phyloP scores from a whole-genome alignment of 2,797 vertebrate species.

The Otolemur crassicaudatus region DNA sequence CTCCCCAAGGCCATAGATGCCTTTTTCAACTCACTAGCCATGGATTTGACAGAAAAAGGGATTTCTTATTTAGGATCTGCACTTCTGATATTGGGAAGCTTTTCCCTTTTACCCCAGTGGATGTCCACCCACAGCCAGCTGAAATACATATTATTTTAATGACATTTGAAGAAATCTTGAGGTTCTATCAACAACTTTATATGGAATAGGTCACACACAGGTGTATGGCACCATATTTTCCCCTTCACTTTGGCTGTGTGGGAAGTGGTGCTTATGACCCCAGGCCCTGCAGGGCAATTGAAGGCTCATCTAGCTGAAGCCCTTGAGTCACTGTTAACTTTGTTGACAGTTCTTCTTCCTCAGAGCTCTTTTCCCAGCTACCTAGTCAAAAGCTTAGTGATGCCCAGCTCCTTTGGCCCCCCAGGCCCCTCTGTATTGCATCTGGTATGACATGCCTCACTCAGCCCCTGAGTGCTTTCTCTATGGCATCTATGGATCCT shows the following conservation, averaged over 20 bases:
- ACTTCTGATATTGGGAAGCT: neutral
- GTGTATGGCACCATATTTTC: neutral
- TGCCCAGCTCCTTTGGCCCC: neutral
- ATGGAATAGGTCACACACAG: neutral
- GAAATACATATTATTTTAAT: neutral
- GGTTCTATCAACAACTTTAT: neutral
- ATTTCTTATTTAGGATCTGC: neutral
- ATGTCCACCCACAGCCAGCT: neutral
- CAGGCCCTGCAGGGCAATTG: neutral
- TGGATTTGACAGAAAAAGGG: neutral
- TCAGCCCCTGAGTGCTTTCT: neutral
- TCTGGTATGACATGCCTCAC: neutral
- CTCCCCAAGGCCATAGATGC: neutral
- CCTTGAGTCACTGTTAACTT: neutral
- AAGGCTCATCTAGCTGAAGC: accelerated
- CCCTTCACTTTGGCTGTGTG: neutral
- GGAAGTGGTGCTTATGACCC: neutral
- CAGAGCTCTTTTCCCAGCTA: too few species aligned
- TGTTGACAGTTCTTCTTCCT: neutral
- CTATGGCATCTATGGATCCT: neutral
- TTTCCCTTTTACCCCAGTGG: neutral
- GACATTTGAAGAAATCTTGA: neutral
- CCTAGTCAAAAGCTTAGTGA: neutral
- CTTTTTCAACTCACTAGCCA: neutral
- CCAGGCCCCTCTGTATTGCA: neutral